Base-by-base conservation (phyloP, 2,888 invertebrate genomes). In the Erpobdella octoculata region DNA sequence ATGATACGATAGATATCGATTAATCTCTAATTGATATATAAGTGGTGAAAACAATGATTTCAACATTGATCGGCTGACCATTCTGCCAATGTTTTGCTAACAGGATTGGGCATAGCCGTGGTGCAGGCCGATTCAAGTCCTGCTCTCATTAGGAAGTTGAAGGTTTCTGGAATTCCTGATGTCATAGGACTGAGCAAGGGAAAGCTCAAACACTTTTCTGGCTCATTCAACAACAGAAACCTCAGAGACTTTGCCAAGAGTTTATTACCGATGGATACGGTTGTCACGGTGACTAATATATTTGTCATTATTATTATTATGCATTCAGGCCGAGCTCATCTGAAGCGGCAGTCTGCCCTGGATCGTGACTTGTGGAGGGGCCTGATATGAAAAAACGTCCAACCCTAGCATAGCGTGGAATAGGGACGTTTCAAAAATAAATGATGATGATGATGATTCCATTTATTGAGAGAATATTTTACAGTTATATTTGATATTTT, bases 101-200 rank as follows among this genome's bases (percentile, higher is more conserved):
- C 75, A 85, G 83, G 91, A 46, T 77, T 84, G 71, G 85, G 85
- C 70, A 77, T 83, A n/a, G 84, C 82, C 5, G 81, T 84, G 2
- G 88, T 91, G 38, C 92, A 95, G 83, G 90, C 91, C 0, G 90
- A 90, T 0, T 89, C 90, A 76, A 93, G 94, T 81, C 87, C 89
- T 48, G 86, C 86, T 31, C 85, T 94, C 61, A 88, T 91, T 0
- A 86, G 91, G 73, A 88, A 90, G 76, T 86, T 93, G 41, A 90
- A 92, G 8, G 88, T 93, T 8, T 89, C 89, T 76, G 88, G 88
- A 15, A 87, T 93, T 73, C 95, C 95, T 0, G 89, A 90, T 79
- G 85, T 96, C 67, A 88, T 91, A 5, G 85, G 92, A 4, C 86
- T 92, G 5, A 81, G 93, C 70, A 91, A 92, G 79, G 91, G 92